These are phyloP conservation scores for Eurystomus gularis DNA, from an alignment of 2,113 vertebrate species.

Conservation along the genomic window DNA sequence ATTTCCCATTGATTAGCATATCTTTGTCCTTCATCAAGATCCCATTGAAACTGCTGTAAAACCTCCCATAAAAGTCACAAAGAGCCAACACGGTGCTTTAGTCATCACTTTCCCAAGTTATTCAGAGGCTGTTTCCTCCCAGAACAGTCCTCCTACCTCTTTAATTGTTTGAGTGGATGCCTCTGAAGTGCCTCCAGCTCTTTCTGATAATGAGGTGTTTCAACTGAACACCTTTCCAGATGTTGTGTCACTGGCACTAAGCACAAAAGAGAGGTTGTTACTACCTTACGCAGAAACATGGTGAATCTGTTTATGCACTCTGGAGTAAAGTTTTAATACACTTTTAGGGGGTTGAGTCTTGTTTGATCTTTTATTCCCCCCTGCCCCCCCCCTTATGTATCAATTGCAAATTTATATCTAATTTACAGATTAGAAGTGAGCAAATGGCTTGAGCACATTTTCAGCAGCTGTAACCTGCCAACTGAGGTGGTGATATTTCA, in stretches of 20 bases:
- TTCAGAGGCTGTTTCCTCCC: not conserved
- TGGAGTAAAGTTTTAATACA: not conserved
- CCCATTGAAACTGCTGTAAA: not conserved
- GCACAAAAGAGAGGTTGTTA: not conserved
- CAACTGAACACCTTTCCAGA: not conserved
- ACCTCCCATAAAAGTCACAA: not conserved
- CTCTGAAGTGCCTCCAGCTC: not conserved
- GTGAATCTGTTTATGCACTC: not conserved
- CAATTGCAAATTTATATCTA: not conserved
- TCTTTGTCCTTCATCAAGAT: not conserved
- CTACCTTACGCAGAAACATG: not conserved
- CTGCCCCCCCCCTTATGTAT: no score
- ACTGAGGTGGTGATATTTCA: not conserved
- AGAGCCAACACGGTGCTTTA: not conserved
- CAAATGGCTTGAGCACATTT: not conserved
- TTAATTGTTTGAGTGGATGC: not conserved
- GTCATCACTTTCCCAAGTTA: conserved; percentile 4
- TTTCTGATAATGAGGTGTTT: not conserved
- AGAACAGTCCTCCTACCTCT: not conserved
- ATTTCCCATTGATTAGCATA: not conserved
- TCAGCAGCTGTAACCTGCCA: not conserved
- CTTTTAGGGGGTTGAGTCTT: not conserved
- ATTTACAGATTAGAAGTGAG: not conserved
- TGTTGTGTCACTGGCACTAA: not conserved
- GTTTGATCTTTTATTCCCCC: not conserved